Evolutionary conservation across 2,113 vertebrate genomes (phyloP), one percentile per base, ranked within the genome.

Genomic region (Copsychus sechellarum): DNA sequence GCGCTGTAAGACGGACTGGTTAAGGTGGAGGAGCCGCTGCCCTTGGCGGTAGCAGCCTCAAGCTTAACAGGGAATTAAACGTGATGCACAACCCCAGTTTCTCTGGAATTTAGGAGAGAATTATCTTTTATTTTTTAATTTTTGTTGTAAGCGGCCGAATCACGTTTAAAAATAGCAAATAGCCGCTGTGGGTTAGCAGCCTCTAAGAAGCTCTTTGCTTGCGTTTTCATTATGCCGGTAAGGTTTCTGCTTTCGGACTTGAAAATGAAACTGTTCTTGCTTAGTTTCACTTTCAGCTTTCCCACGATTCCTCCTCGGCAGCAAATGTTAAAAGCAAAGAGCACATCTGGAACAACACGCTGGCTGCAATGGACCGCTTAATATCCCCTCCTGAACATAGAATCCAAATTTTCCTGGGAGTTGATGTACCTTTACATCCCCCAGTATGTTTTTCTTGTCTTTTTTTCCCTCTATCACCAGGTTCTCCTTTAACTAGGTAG

Each of bases 231-330:
- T 5, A n/a, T 26, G 50, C 45, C 11, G 4, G 36, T 24, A 43
- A 5, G 36, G 28, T 48, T 91, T 92, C 67, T 62, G 5, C n/a
- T 86, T 74, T 65, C 10, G 7, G 50, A 7, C 43, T 73, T 54
- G 92, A 94, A 94, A 93, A 93, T 71, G 95, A 92, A 96, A 96
- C 84, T 88, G 51, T 29, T 62, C 20, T 17, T 33, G 38, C 22
- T 80, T n/a, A 58, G 88, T 95, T 97, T 96, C 95, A 40, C 90
- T 96, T 97, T 96, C 90, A 83, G 85, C 79, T 95, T 92, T 91
- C 73, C 56, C 73, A 43, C 48, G 18, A 2, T 36, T 47, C 6
- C 50, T 54, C 53, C 2, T 57, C 13, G 17, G 81, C 8, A 53
- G 67, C 45, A 51, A 79, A 76, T 31, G 12, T 31, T 79, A 13